Evolutionary conservation across 2,113 vertebrate genomes (phyloP), one percentile per base, ranked within the genome.

Genomic region (Sporophila hypoxantha): DNA sequence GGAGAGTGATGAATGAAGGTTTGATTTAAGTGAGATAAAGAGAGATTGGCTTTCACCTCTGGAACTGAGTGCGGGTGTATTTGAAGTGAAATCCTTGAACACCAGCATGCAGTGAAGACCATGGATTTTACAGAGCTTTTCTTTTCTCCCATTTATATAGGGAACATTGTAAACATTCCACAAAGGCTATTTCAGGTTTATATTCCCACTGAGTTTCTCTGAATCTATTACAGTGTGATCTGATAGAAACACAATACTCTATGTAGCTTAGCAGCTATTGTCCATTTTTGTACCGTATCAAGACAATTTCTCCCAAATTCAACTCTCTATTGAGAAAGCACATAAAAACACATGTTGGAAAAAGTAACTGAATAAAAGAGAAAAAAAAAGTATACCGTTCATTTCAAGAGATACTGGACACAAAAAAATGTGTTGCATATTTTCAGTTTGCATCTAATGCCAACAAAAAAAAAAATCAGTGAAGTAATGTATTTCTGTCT

Each of bases 41-140:
- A 87, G 71, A 84, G 74, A 59, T 86, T 86, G 84, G 39, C 81
- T 86, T 94, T 92, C 73, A 85, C 62, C 76, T 87, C 87, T 91
- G 82, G 41, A 81, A 59, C 53, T 25, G 46, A 73, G 47, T 56
- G 56, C 39, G 17, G n/a, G 17, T 32, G 25, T 66, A 49, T 79
- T 93, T 86, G 61, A 82, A 90, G 71, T 73, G 26, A 75, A 89
- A 85, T 71, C 52, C 44, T 82, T 62, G 76, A 94, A 56, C 1
- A 5, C 18, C 76, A 77, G 56, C 44, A 26, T 42, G 32, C 11
- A 69, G 50, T 50, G 42, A 89, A 20, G 76, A 64, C 14, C 6
- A 1, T 29, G 42, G 87, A 65, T 84, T 78, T 81, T 76, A 69
- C 56, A 81, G 75, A 55, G 66, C 49, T 85, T 74, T 87, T 71